Conservation (phyloP, 2,113 vertebrate species). For the Condylura cristata region DNA sequence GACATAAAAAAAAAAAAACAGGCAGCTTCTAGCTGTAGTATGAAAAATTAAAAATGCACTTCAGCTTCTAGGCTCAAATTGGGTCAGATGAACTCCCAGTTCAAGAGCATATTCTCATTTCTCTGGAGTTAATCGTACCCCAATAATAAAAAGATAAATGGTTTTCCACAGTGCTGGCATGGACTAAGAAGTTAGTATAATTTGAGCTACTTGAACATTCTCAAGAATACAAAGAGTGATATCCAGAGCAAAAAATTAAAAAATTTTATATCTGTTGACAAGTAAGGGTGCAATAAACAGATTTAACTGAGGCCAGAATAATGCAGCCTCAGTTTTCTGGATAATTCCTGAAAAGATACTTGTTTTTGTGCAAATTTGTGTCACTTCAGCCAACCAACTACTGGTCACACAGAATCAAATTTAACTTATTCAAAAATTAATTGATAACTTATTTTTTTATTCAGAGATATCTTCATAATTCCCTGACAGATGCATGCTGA, state of each 20-base stretch:
- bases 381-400: not conserved
- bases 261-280: constrained; percentile 3
- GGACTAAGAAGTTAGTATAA: not conserved
- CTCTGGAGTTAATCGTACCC: not conserved
- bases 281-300: not conserved
- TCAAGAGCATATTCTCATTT: not conserved
- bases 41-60: not conserved
- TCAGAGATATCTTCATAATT: not conserved
- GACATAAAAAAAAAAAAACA: not conserved
- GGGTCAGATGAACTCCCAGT: not conserved
- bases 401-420: not conserved
- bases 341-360: not conserved
- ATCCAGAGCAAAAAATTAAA: not conserved
- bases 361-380: not conserved
- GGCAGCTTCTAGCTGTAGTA: not conserved
- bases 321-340: not conserved
- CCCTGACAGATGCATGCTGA: not conserved
- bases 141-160: not conserved
- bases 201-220: not conserved
- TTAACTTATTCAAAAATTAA: not conserved
- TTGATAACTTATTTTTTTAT: not conserved
- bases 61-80: not conserved
- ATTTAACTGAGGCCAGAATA: not conserved
- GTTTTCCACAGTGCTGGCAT: not conserved
- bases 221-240: not conserved